phyloP scores from a whole-genome alignment of 2,797 vertebrate genomes.

The Chaetophractus vellerosus region DNA sequence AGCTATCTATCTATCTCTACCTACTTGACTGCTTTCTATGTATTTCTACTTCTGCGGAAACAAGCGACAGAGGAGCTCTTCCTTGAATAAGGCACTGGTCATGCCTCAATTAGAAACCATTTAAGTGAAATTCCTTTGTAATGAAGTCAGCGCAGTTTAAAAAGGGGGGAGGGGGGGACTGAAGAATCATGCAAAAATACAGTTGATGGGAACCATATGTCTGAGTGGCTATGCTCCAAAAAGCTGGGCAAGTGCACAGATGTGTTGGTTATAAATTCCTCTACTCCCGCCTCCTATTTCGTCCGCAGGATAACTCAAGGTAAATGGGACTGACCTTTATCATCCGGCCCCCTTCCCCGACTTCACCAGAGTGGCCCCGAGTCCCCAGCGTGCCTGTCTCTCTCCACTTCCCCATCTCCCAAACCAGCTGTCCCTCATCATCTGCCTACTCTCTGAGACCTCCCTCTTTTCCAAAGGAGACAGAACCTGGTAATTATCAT shows the following conservation, averaged over 20 bases:
- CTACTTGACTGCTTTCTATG: neutral
- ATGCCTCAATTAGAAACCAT: constrained; percentile 54
- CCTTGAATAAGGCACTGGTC: constrained; percentile 50
- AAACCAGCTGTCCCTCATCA: neutral
- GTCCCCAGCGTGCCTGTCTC: neutral
- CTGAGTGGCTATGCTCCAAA: constrained; percentile 49
- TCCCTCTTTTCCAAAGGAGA: constrained; percentile 18
- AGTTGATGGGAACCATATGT: constrained; percentile 79
- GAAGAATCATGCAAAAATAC: constrained; percentile 66
- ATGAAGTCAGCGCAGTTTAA: constrained; percentile 76
- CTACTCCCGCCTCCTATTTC: constrained; percentile 29
- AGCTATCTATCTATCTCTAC: neutral
- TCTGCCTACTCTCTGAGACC: neutral
- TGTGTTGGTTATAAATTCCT: constrained; percentile 59
- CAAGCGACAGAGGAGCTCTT: constrained; percentile 31
- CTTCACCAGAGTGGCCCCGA: neutral
- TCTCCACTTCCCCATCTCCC: neutral
- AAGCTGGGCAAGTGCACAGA: constrained; percentile 32
- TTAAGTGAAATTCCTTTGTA: constrained; percentile 72
- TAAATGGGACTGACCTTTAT: constrained; percentile 29
- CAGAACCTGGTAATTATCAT: constrained; percentile 25
- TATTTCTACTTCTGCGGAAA: constrained; percentile 57
- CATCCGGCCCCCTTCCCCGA: neutral
- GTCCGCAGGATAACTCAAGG: neutral
- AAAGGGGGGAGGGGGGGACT: neutral